Evolutionary conservation across 2,113 vertebrate species (phyloP), one percentile per base, ranked within the genome.

Genomic region (Petrocephalus zakoni): DNA sequence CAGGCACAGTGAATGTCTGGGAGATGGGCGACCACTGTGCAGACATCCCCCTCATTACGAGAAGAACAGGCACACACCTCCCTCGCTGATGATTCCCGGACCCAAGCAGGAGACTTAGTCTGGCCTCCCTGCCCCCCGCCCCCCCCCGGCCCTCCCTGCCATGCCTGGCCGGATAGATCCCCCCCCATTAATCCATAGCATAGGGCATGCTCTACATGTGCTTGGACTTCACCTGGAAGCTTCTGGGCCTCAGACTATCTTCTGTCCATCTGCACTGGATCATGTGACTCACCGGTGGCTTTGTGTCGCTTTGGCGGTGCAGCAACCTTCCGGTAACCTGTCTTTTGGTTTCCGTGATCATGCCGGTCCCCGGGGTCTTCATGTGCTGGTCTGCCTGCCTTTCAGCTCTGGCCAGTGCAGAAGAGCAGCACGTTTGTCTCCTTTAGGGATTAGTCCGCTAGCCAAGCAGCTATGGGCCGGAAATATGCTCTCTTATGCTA

Each of bases 1-100:
- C 89, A 93, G 92, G 93, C 86, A 87, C 90, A 84, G 91, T 90
- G 75, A 92, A 89, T 87, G 87, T 89, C 89, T 83, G 88, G 85
- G 46, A 88, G 87, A 75, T 87, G 86, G 29, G 64, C 55, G 52
- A 61, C 61, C 34, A 49, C 88, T 85, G 84, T 75, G 82, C 86
- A 90, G 87, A 85, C 88, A 37, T 46, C 90, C 53, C 81, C 78
- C 51, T 82, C 75, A 58, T 86, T 85, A 84, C 42, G 88, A 86
- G 84, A 88, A 81, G 78, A 81, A 84, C 88, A 89, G 85, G 90
- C 90, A 88, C 90, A 84, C 61, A 46, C 85, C 68, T 51, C 82
- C 89, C 88, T 86, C 56, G 19, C 78, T 86, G 58, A 89, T 34
- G 88, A 88, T 81, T 47, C 51, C 37, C 53, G 55, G 75, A 85